Evolutionary conservation across 2,797 vertebrate genomes (phyloP), one percentile per base, ranked within the genome.

Genomic region (Clamator glandarius): DNA sequence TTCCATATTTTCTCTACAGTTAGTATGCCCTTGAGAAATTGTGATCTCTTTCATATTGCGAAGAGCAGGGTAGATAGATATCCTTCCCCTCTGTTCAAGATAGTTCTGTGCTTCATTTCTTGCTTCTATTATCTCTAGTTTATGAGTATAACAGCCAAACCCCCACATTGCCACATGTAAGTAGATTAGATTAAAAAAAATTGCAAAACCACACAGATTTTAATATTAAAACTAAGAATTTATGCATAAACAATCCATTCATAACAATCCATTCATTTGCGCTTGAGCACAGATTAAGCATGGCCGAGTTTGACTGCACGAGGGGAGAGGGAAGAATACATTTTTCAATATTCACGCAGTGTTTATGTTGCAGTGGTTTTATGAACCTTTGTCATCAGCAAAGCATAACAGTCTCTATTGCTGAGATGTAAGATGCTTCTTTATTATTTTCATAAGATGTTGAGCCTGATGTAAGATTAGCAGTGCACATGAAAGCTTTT

Each of bases 141-240:
- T 62, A 20, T 29, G 70, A 55, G 5, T 51, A 23, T 0, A 44
- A 14, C 2, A 16, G 73, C 68, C 9, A 36, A 68, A 81, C 75
- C 46, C 2, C 0, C 3, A 4, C 55, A 50, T 19, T 42, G 17
- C 15, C 24, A 26, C 9, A 35, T 62, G 3, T 11, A 39, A 68
- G 48, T 16, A 57, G 12, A 24, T 44, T 33, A 44, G 3, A 16
- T 67, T 2, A 9, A 46, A 5, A 16, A 57, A 72, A 66, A 66
- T 17, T 52, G 33, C 5, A 29, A 63, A 68, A 3, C 6, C 16
- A 50, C 11, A 0, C 12, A 44, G 7, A 12, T 84, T 78, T 86
- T 61, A 4, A 4, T 55, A 44, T 21, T 63, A 48, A 84, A 62
- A 35, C 9, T 14, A 39, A 39, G 26, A 54, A 55, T 67, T 67